Conservation (phyloP, 1,140 invertebrate genomes). For the Centruroides sculpturatus region DNA sequence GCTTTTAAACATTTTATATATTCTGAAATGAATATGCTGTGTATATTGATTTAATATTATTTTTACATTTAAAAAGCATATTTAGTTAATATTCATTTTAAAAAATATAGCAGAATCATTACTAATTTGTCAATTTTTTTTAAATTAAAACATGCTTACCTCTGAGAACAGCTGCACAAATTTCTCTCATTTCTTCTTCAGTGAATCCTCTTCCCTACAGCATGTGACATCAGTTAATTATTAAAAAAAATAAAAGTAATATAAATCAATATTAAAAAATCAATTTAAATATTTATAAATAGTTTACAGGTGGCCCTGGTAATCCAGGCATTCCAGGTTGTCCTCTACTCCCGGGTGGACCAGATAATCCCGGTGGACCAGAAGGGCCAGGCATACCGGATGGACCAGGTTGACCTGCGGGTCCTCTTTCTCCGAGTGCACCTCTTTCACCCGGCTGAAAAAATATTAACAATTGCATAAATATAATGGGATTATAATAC, state of each 20-base stretch:
- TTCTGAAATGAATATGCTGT: too few species aligned
- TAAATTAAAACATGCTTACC: slow-evolving; percentile 25
- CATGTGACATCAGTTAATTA: background rate
- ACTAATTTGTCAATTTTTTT: background rate
- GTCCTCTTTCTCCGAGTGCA: slow-evolving; percentile 12
- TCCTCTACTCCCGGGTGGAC: slow-evolving; percentile 12
- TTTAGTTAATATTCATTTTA: background rate
- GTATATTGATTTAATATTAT: too few species aligned
- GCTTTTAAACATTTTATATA: too few species aligned
- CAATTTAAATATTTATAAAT: too few species aligned
- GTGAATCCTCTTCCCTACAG: slow-evolving; percentile 34
- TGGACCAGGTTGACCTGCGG: slow-evolving; percentile 21
- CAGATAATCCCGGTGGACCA: slow-evolving; percentile 9
- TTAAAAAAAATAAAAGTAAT: background rate
- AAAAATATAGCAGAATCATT: background rate
- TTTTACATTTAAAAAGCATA: too few species aligned
- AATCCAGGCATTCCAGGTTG: slow-evolving; percentile 17
- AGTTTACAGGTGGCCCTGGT: slow-evolving; percentile 14
- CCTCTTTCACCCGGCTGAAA: slow-evolving; percentile 12
- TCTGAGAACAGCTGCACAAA: slow-evolving; percentile 37
- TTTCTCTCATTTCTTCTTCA: slow-evolving; percentile 38
- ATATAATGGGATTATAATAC: too few species aligned
- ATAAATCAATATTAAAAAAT: background rate
- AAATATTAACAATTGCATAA: background rate
- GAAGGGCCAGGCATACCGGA: slow-evolving; percentile 12